These are phyloP conservation scores for Myotis brandtii DNA, from an alignment of 2,113 vertebrate species.

Conservation along the genomic window DNA sequence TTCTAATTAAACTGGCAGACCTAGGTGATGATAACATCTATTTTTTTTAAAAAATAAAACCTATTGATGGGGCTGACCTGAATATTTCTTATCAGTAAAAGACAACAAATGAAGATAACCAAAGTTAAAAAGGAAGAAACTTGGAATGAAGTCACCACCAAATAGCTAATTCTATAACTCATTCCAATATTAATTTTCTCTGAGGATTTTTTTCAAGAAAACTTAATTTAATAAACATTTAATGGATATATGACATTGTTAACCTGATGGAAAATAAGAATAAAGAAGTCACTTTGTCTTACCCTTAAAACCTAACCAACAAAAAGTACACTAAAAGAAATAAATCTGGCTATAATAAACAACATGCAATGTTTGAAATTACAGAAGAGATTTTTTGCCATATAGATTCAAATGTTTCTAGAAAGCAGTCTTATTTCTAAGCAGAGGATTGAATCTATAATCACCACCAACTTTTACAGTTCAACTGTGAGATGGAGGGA, in stretches of 20 bases:
- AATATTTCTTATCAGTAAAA: conserved; percentile 83
- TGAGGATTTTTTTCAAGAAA: conserved; percentile 2
- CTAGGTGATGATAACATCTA: conserved; percentile 83
- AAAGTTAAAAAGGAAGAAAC: conserved; percentile 67
- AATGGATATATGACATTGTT: conserved; percentile 19
- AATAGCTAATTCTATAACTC: not conserved
- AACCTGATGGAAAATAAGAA: not conserved
- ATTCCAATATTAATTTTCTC: not conserved
- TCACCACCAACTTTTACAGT: not conserved
- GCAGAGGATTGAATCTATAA: not conserved
- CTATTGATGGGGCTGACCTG: conserved; percentile 84
- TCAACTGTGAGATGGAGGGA: not conserved
- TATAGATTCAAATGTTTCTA: conserved; percentile 7
- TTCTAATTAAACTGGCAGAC: conserved; percentile 86
- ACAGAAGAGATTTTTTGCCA: conserved; percentile 1
- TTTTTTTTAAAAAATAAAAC: conserved; percentile 82
- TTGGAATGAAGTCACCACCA: not conserved
- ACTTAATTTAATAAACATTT: conserved; percentile 13
- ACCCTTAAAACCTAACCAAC: not conserved
- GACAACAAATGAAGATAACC: conserved; percentile 76
- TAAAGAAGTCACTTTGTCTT: conserved; percentile 25
- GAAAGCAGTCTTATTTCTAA: conserved; percentile 30
- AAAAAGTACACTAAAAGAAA: not conserved
- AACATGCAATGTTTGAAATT: not conserved
- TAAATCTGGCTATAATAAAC: not conserved